Evolutionary conservation across 2,113 vertebrate species (phyloP).

Genomic region (Pyxicephalus adspersus): DNA sequence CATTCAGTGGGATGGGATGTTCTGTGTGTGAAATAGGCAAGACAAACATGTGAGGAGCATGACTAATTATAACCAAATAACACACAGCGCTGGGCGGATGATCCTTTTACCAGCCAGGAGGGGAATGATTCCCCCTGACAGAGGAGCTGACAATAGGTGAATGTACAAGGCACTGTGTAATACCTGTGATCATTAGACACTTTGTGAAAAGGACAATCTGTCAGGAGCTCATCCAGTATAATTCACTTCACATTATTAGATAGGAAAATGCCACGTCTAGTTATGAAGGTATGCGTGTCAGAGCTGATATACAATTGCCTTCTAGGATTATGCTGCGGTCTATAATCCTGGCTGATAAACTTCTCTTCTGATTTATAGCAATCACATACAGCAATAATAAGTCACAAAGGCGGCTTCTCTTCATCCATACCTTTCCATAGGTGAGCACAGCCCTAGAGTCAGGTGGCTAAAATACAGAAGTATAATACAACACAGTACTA

Average conservation of each 20-base stretch:
- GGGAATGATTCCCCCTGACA: neutral
- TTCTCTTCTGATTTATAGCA: slow-evolving; percentile 26
- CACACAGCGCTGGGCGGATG: neutral
- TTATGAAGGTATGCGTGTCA: neutral
- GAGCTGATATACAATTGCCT: neutral
- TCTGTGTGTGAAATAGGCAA: slow-evolving; percentile 29
- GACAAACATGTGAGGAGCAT: slow-evolving; percentile 28
- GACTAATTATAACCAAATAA: slow-evolving; percentile 42
- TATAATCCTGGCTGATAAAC: neutral
- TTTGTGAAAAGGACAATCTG: neutral
- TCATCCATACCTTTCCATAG: no score
- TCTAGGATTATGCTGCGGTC: neutral
- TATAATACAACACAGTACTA: no score
- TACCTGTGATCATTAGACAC: neutral
- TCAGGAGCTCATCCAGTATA: no score
- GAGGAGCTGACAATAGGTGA: neutral
- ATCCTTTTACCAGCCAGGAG: neutral
- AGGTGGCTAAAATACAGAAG: no score
- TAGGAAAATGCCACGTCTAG: neutral
- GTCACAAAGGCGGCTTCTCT: neutral
- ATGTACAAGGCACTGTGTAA: no score
- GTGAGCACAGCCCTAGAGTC: no score
- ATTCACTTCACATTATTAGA: neutral
- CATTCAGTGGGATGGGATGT: slow-evolving; percentile 9
- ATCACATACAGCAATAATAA: neutral